Evolutionary conservation across 1,140 invertebrate genomes (phyloP), one percentile per base, ranked within the genome.

Genomic region (Wasmannia auropunctata): DNA sequence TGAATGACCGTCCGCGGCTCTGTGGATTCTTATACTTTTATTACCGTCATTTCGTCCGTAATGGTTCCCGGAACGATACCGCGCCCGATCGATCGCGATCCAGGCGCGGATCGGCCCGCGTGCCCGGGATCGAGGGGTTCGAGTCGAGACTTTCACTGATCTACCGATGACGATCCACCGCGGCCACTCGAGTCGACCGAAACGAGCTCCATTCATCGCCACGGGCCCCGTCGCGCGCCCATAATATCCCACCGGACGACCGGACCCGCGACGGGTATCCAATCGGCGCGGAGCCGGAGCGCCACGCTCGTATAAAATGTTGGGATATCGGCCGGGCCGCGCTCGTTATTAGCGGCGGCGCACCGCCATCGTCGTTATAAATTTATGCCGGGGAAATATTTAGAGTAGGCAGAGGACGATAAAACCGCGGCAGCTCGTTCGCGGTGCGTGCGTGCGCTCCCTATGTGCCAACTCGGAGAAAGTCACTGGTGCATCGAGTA

Each of bases 61-160:
- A 54, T 54, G n/a, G n/a, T 54, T 54, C 51, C n/a, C 10, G 51
- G 51, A 54, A 54, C 51, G 51, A 22, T 54, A 54, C 51, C n/a
- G 51, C 51, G 8, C 51, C 51, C 51, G 51, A 54, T 54, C 51
- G 22, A 54, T 72, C 79, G 79, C 51, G 37, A 81, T 81, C 51
- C 34, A 43, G n/a, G 65, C 22, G 31, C 3, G 25, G 75, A 77
- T 63, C 40, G 63, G 63, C 25, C 34, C 74, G 74, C 63, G 51
- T 40, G 84, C 62, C 31, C n/a, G n/a, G 49, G 63, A 69, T 70
- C 76, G 63, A 19, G n/a, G n/a, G n/a, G 51, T 60, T 76, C 14
- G 65, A 31, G 25, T 56, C 37, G 86, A n/a, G n/a, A 92, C 92
- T 93, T 93, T 93, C 92, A 92, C 92, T 92, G 92, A 92, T 92